Percentiles rank a stretch among this genome's conserved stretches.
Conservation (phyloP, 2,888 invertebrate species). For the Eupithecia centaureata region DNA sequence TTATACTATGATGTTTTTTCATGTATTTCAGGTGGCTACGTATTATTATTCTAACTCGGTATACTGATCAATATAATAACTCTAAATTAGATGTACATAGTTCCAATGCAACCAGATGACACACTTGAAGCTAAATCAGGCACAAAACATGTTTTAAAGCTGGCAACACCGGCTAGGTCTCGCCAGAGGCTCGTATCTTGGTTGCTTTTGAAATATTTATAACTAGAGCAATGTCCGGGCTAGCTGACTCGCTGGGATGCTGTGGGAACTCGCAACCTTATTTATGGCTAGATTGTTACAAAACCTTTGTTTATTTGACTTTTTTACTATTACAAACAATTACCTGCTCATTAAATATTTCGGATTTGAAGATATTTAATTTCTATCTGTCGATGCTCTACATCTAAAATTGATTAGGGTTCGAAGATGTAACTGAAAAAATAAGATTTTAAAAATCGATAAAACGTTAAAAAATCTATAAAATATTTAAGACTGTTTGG, state of each 20-base stretch:
- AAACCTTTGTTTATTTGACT: not conserved
- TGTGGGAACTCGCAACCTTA: constrained; percentile 18
- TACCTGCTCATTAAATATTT: not conserved
- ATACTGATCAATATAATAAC: not conserved
- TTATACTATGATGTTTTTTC: not conserved
- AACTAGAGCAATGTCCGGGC: constrained; percentile 47
- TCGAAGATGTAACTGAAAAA: too few species aligned
- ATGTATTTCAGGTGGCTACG: not conserved
- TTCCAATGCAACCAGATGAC: not conserved
- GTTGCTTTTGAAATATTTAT: constrained; percentile 51
- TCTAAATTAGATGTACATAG: not conserved
- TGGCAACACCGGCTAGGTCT: constrained; percentile 17
- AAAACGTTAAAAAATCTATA: too few species aligned
- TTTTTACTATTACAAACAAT: not conserved
- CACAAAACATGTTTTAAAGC: constrained; percentile 6
- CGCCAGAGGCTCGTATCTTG: constrained; percentile 17
- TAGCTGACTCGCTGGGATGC: constrained; percentile 26
- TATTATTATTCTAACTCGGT: not conserved
- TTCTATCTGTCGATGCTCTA: too few species aligned
- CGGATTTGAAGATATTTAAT: too few species aligned
- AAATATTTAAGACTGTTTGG: too few species aligned
- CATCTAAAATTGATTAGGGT: too few species aligned
- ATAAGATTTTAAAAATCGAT: too few species aligned
- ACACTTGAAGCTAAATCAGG: not conserved
- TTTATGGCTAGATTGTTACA: not conserved